Conservation (phyloP, 1,140 invertebrate genomes). For the Trichogramma pretiosum region DNA sequence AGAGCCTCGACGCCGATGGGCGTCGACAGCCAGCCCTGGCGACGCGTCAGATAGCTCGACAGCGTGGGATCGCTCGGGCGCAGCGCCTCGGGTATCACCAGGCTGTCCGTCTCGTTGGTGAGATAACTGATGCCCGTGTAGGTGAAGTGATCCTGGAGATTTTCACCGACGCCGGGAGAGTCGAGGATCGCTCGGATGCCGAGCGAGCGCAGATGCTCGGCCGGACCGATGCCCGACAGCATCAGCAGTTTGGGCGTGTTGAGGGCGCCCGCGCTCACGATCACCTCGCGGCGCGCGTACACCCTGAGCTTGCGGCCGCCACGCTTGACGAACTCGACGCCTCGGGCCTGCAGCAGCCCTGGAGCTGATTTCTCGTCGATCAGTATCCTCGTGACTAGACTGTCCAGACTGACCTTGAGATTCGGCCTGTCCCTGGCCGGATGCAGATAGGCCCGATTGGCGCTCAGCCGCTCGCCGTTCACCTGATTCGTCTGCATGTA, state of each 20-base stretch:
- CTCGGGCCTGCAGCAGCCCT: conserved; percentile 13
- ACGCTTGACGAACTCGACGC: conserved; percentile 22
- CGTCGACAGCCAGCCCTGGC: background rate
- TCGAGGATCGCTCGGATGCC: conserved; percentile 36
- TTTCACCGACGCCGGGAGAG: conserved; percentile 52
- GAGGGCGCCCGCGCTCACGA: conserved; percentile 60
- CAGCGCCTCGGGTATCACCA: background rate
- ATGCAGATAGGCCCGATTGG: conserved; percentile 58
- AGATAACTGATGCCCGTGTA: conserved; percentile 17
- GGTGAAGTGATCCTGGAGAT: conserved; percentile 47
- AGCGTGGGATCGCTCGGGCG: background rate
- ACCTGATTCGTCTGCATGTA: conserved; percentile 47
- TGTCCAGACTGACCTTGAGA: conserved; percentile 55
- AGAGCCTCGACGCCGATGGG: background rate
- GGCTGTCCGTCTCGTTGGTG: background rate
- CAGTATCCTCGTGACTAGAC: conserved; percentile 50
- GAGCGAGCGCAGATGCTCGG: conserved; percentile 44
- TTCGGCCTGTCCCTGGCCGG: conserved; percentile 59
- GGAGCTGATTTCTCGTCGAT: conserved; percentile 44
- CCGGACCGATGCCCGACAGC: conserved; percentile 58
- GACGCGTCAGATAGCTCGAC: background rate
- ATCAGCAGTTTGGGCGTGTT: conserved; percentile 65
- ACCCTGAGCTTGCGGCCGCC: conserved; percentile 22
- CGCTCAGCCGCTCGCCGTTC: conserved; percentile 56
- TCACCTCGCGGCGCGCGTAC: conserved; percentile 48